Percentiles rank a stretch among this genome's conserved stretches.
phyloP scores from a whole-genome alignment of 1,140 invertebrate genomes.

The Steinernema feltiae region DNA sequence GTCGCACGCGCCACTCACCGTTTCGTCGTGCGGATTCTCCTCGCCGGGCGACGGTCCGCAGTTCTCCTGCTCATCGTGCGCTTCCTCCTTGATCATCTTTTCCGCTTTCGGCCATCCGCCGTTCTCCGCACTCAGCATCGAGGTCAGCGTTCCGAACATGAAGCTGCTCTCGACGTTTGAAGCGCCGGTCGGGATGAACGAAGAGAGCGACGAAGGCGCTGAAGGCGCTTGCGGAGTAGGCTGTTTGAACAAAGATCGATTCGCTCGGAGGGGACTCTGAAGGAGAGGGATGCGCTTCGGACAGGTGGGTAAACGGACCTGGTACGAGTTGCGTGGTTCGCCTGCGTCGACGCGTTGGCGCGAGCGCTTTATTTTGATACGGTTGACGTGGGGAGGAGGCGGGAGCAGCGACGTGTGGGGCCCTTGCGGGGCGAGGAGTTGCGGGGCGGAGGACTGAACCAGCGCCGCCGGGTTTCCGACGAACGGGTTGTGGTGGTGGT shows the following conservation, averaged over 20 bases:
- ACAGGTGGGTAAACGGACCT: conserved; percentile 17
- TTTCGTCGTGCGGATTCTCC: not conserved
- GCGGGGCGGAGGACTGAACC: not conserved
- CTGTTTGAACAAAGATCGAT: not conserved
- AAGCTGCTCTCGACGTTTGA: conserved; percentile 14
- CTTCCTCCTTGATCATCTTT: not conserved
- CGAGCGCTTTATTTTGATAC: conserved; percentile 44
- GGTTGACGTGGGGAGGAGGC: not conserved
- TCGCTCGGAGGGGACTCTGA: conserved; percentile 9
- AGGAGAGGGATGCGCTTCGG: not conserved
- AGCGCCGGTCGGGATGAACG: not conserved
- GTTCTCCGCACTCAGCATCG: not conserved
- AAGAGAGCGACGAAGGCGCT: not conserved
- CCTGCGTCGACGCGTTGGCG: conserved; percentile 87
- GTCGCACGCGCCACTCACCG: not conserved
- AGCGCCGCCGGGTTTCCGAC: not conserved
- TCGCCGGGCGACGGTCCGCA: not conserved
- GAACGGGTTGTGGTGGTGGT: not conserved
- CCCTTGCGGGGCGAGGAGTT: conserved; percentile 18
- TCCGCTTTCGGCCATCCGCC: not conserved
- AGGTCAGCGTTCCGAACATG: not conserved
- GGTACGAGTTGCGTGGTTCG: conserved; percentile 81
- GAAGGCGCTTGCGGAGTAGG: not conserved
- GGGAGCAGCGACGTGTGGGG: not conserved
- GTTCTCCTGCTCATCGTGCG: conserved; percentile 2